Evolutionary conservation across 2,797 vertebrate genomes (phyloP), one percentile per base, ranked within the genome.

Genomic region (Urophycis tenuis): DNA sequence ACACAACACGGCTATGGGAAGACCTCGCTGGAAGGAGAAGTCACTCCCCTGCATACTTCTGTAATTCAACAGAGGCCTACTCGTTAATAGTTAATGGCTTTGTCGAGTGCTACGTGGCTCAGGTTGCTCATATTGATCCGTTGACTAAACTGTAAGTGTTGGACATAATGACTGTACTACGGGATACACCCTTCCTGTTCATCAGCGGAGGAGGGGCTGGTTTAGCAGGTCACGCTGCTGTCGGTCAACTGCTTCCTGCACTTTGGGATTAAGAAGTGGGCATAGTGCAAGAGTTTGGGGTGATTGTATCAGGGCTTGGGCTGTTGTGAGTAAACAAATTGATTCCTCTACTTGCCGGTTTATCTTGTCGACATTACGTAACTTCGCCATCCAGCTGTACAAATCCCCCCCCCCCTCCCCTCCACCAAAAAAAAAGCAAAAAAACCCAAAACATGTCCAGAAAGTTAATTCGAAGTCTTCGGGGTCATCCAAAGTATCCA

Each of bases 51-150:
- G 36, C 35, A 5, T 31, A 1, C 5, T 72, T 77, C 80, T 69
- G 5, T 36, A 71, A 70, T 80, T 82, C 31, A 73, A 36, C 73
- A 78, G 32, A 69, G 77, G 77, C 33, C 77, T n/a, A n/a, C n/a
- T 83, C 76, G 81, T 90, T 72, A 87, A 90, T 90, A 83, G 9
- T 74, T 87, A 33, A 89, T 86, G 79, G 82, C 86, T 84, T 87
- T 88, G 87, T 85, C 35, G 83, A 87, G 78, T 79, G 76, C 77
- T 76, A 64, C 72, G 60, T 73, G 74, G 49, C 79, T 88, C 76
- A 73, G 71, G 76, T 86, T 85, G 5, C 19, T n/a, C 83, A 33
- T 71, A 90, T 89, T 81, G 88, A 90, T 88, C 78, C 83, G 85
- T 89, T 86, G 79, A 78, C 81, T 74, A 81, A 89, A 87, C 84